Evolutionary conservation across 92 coral and sea anemone genomes (phyloP).

Genomic region (Umimayanthus kanabou): DNA sequence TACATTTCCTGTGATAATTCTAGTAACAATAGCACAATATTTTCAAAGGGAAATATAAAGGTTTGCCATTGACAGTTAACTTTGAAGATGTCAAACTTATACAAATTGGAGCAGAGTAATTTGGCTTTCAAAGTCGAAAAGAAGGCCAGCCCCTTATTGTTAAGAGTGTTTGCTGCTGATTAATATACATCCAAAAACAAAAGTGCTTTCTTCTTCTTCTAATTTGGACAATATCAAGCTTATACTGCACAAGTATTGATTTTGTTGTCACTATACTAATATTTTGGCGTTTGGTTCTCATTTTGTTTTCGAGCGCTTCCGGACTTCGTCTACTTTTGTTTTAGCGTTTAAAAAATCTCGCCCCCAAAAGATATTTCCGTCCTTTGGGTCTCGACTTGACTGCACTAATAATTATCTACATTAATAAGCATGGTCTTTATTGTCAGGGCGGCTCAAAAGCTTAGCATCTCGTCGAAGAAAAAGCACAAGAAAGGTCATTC

Average conservation of each 20-base stretch:
- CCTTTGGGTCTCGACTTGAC: no score
- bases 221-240: neutral
- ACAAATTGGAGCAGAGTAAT: constrained; percentile 1
- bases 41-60: constrained; percentile 11
- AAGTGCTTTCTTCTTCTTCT: neutral
- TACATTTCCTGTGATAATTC: constrained; percentile 35
- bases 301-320: neutral
- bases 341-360: neutral
- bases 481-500: constrained; percentile 77
- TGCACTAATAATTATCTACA: neutral
- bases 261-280: neutral
- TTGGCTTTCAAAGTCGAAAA: neutral
- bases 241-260: neutral
- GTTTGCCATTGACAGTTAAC: neutral
- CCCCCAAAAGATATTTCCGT: no score
- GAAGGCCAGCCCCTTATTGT: neutral
- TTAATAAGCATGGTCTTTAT: neutral
- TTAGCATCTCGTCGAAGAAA: constrained; percentile 81
- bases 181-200: neutral
- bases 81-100: constrained; percentile 2
- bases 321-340: neutral
- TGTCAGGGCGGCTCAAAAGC: constrained; percentile 92
- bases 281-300: neutral
- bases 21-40: constrained; percentile 4
- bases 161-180: neutral